Evolutionary conservation across 2,797 vertebrate genomes (phyloP).

Genomic region (Trichosurus vulpecula): DNA sequence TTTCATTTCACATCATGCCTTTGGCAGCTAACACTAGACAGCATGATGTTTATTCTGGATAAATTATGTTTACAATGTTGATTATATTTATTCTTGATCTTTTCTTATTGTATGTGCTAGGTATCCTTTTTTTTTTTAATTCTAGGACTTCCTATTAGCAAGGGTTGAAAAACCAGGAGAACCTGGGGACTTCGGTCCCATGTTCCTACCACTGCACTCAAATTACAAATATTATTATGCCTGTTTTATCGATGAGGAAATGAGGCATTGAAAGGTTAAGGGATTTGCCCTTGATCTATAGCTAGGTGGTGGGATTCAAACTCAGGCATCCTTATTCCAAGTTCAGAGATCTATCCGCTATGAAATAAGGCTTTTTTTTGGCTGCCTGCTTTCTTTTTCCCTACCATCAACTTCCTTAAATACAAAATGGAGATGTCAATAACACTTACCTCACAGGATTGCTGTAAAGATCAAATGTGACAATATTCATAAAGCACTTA

Average conservation of each 20-base stretch:
- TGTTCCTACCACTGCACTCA: not conserved
- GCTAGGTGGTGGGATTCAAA: not conserved
- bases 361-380: too few species aligned
- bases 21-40: not conserved
- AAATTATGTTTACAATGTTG: not conserved
- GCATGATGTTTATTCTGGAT: not conserved
- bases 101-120: not conserved
- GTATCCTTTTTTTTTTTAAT: not conserved
- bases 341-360: not conserved
- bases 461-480: too few species aligned
- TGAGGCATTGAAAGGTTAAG: not conserved
- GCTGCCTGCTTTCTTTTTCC: not conserved
- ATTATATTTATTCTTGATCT: not conserved
- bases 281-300: not conserved
- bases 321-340: too few species aligned
- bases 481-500: too few species aligned
- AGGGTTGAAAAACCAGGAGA: not conserved
- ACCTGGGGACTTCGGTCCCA: not conserved
- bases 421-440: too few species aligned
- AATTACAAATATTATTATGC: not conserved
- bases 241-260: not conserved
- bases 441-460: too few species aligned
- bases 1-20: not conserved
- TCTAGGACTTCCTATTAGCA: not conserved
- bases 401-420: not conserved